Conservation (phyloP, 2,797 vertebrate genomes). For the Bufotes viridis region DNA sequence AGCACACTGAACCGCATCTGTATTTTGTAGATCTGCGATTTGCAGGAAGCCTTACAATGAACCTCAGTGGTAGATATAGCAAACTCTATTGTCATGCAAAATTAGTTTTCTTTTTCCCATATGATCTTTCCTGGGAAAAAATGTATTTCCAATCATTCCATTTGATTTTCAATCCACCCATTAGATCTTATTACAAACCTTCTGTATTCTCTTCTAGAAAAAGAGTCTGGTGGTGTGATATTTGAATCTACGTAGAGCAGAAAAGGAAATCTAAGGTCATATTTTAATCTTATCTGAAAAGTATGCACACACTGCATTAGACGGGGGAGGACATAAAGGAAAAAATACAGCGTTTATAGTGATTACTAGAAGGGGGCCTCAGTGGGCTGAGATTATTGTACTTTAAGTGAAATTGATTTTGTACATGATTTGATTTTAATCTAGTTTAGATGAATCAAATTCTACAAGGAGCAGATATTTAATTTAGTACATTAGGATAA, state of each 20-base stretch:
- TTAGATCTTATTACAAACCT: not conserved
- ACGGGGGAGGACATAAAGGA: conserved; percentile 63
- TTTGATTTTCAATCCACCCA: not conserved
- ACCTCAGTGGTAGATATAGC: too few relatives aligned
- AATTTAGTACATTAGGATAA: conserved; percentile 82
- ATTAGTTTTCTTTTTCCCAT: too few relatives aligned
- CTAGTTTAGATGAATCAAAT: conserved; percentile 81
- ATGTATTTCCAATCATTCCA: not conserved
- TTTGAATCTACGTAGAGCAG: conserved; percentile 30
- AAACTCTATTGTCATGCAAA: too few relatives aligned
- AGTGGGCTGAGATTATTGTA: conserved; percentile 78
- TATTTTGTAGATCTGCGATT: too few relatives aligned
- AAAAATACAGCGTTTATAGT: conserved; percentile 72
- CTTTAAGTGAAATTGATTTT: conserved; percentile 82
- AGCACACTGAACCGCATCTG: too few relatives aligned
- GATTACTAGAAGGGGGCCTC: conserved; percentile 74
- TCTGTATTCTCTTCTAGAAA: not conserved
- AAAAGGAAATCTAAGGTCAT: conserved; percentile 69
- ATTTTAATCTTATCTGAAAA: conserved; percentile 69
- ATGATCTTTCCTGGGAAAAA: too few relatives aligned
- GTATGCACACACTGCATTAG: conserved; percentile 67
- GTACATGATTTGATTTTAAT: conserved; percentile 84
- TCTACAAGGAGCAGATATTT: conserved; percentile 81
- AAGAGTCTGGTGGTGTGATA: not conserved
- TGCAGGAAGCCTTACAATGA: too few relatives aligned